Evolutionary conservation across 2,888 invertebrate genomes (phyloP).

Genomic region (Netelia virgata): DNA sequence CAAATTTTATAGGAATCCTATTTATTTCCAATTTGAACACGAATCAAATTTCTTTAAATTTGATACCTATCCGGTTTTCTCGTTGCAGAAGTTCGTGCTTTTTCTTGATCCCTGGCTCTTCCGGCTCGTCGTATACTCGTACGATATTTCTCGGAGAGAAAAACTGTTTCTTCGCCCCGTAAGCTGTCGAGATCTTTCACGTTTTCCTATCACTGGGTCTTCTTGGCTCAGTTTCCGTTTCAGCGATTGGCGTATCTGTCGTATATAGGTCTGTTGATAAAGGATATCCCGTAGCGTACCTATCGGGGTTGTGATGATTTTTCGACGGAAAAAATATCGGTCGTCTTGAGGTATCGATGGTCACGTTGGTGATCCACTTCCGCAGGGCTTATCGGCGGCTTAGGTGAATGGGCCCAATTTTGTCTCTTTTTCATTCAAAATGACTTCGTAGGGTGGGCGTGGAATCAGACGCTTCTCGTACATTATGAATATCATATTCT

Average conservation of each 20-base stretch:
- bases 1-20: too few species aligned
- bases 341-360: too few species aligned
- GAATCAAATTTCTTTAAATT: conserved; percentile 21
- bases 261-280: conserved; percentile 2
- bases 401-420: too few species aligned
- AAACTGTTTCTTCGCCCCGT: conserved; percentile 16
- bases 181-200: conserved; percentile 22
- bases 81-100: conserved; percentile 22
- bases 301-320: conserved; percentile 12
- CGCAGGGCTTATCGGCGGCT: too few species aligned
- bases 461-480: too few species aligned
- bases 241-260: background rate
- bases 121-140: conserved; percentile 23
- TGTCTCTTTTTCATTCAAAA: too few species aligned
- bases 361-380: too few species aligned
- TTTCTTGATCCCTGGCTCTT: conserved; percentile 42
- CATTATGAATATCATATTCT: too few species aligned
- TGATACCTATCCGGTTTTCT: conserved; percentile 14
- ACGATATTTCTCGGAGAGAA: conserved; percentile 32
- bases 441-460: too few species aligned
- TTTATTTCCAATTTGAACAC: background rate
- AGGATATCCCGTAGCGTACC: conserved; percentile 29
- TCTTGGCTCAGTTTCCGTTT: conserved; percentile 33
- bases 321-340: too few species aligned
- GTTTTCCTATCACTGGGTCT: conserved; percentile 23